Base-by-base conservation (phyloP, 1,140 invertebrate genomes). In the Saccostrea cuccullata region DNA sequence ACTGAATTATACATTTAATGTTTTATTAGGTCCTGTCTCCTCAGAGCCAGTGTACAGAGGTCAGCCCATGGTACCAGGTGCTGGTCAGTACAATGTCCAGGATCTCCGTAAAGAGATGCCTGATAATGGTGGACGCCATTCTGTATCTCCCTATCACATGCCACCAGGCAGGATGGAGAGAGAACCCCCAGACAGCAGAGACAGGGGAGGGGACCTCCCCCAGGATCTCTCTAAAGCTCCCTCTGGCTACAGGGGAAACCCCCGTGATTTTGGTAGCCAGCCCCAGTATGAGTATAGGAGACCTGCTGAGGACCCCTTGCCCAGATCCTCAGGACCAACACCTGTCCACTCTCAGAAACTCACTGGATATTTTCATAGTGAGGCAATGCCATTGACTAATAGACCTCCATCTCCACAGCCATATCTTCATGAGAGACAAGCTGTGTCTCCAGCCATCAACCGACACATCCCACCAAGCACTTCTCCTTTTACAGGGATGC, bases 161-260 rank as follows among this genome's bases (percentile, higher is more conserved):
- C 84, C 82, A 58, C 85, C 86, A 47, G 82, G 64, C 67, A 67
- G 85, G 86, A 64, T 40, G 30, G 90, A 90, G 12, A 86, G 87
- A 40, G 91, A 89, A 40, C n/a, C 84, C 2, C 70, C 85, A 23
- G 89, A 91, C 55, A 85, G 84, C 56, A 85, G 92, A 23, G 89
- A 89, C 0, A 55, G 55, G 6, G 58, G 70, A 77, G 58, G 17
- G 26, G 91, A 92, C 56, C 85, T 90, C 70, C 90, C 89, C 86
- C 91, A 91, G 56, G 90, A 89, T 47, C 70, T 92, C 12, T 93
- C 93, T 36, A 93, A 93, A 89, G 91, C 90, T 20, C 90, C 91
- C 2, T 92, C 94, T 85, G 91, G 91, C 15, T 94, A 95, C 89
- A 92, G 93, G 56, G 94, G 93, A 36, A 92, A 95, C 85, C 94